Percentiles rank a stretch among this genome's conserved stretches.
Evolutionary conservation across 2,888 invertebrate genomes (phyloP).

Genomic region (Vanessa cardui): DNA sequence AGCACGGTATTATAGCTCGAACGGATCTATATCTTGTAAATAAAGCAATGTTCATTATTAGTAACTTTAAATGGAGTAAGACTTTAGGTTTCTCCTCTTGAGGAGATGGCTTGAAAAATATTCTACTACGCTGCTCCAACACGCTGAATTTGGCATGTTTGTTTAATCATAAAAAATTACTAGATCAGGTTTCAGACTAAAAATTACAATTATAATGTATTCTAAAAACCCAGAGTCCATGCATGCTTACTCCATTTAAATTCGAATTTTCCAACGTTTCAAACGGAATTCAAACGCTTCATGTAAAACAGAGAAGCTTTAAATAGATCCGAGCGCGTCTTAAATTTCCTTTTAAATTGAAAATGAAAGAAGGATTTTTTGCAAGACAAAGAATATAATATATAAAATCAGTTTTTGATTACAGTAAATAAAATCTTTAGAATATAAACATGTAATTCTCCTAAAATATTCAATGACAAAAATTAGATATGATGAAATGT

Average conservation of each 20-base stretch:
- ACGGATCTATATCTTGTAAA: too few species aligned
- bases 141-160: too few species aligned
- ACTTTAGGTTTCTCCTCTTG: too few species aligned
- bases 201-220: neutral
- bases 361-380: neutral
- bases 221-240: neutral
- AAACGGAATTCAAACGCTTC: neutral
- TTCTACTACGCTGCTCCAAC: too few species aligned
- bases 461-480: too few species aligned
- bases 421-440: neutral
- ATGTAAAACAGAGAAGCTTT: neutral
- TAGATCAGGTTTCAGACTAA: neutral
- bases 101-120: too few species aligned
- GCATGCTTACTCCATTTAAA: neutral
- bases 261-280: neutral
- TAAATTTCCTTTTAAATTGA: neutral
- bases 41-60: too few species aligned
- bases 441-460: too few species aligned
- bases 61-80: too few species aligned
- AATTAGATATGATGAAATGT: too few species aligned
- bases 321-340: neutral
- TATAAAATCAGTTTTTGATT: neutral
- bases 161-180: too few species aligned
- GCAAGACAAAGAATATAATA: neutral
- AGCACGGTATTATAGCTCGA: too few species aligned